phyloP scores from a whole-genome alignment of 1,140 invertebrate genomes.

The Lucilia cuprina region DNA sequence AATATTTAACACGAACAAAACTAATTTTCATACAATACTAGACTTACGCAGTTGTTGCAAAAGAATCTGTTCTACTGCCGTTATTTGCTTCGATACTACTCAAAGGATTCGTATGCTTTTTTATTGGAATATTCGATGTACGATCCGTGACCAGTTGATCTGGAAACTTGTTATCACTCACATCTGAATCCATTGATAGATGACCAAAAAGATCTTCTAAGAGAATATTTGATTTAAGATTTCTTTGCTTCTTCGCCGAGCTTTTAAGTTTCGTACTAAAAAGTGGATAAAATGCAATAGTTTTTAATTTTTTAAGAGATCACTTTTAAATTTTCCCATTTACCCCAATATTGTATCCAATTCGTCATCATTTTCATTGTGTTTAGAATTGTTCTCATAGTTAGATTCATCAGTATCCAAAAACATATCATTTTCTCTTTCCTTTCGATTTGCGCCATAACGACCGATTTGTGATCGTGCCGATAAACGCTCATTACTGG shows the following conservation, averaged over 20 bases:
- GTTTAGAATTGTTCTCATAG: neutral
- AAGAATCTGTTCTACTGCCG: conserved; percentile 55
- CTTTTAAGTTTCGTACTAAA: conserved; percentile 59
- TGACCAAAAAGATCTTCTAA: conserved; percentile 60
- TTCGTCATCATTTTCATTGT: conserved; percentile 64
- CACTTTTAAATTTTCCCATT: conserved; percentile 23
- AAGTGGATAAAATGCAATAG: conserved; percentile 11
- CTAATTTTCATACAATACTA: neutral
- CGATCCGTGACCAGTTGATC: conserved; percentile 44
- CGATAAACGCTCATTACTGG: conserved; percentile 27
- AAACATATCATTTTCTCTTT: neutral
- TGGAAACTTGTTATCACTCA: conserved; percentile 55
- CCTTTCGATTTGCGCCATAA: neutral
- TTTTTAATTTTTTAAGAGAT: too few relatives aligned
- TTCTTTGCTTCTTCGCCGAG: conserved; percentile 54
- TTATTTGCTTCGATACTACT: conserved; percentile 55
- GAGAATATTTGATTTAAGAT: conserved; percentile 55
- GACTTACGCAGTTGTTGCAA: conserved; percentile 55
- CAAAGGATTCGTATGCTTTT: conserved; percentile 49
- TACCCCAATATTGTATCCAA: conserved; percentile 69
- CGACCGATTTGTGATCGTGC: neutral
- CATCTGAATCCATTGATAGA: conserved; percentile 58
- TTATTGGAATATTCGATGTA: conserved; percentile 45
- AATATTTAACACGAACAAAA: neutral
- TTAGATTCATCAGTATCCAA: neutral